Evolutionary conservation across 2,888 invertebrate species (phyloP).

Genomic region (Nemoura dubitans): DNA sequence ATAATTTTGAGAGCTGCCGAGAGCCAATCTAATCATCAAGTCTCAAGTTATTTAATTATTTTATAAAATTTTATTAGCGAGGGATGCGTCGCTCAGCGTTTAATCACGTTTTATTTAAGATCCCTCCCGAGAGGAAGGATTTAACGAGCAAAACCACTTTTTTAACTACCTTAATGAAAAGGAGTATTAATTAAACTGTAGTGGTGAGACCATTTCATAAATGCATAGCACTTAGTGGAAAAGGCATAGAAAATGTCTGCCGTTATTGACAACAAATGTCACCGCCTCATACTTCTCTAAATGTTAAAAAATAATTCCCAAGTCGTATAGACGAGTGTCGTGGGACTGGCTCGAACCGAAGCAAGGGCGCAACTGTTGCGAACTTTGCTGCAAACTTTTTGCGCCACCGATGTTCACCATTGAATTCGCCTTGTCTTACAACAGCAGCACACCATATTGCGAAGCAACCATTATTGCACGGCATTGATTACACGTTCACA

Average conservation of each 20-base stretch:
- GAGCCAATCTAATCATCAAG: constrained; percentile 12
- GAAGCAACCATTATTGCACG: background rate
- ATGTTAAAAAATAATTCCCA: background rate
- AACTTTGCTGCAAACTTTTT: background rate
- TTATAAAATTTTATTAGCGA: background rate
- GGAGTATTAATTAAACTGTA: background rate
- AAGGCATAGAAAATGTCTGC: background rate
- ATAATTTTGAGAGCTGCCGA: background rate
- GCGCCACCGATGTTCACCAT: background rate
- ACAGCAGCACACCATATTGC: background rate
- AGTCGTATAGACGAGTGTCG: no score
- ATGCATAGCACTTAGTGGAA: background rate
- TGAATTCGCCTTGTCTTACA: background rate
- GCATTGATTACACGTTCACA: background rate
- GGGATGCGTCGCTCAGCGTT: background rate
- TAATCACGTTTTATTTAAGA: constrained; percentile 12
- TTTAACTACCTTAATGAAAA: background rate
- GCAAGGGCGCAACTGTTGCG: constrained; percentile 20
- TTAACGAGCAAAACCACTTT: background rate
- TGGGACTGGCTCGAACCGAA: background rate
- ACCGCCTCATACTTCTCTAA: background rate
- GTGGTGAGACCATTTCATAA: background rate
- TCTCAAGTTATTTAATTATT: background rate
- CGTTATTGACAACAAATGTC: background rate
- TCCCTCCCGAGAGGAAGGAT: background rate